These are phyloP conservation scores for Silvanus unidentatus DNA, from an alignment of 2,888 invertebrate species.

Conservation along the genomic window DNA sequence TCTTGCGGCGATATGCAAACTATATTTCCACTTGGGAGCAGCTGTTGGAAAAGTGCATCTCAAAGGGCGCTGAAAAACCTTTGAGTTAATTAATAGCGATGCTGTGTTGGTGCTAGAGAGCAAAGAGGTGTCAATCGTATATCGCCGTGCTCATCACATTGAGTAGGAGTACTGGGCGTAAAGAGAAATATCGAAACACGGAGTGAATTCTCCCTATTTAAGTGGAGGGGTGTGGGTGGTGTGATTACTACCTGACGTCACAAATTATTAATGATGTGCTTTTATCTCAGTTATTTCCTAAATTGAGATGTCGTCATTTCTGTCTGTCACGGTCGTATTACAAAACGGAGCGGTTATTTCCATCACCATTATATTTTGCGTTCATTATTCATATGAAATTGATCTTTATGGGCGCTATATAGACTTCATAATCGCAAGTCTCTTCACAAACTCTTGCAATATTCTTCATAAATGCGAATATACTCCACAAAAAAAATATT, in stretches of 20 bases:
- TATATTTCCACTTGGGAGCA: too few relatives aligned
- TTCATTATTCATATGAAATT: constrained; percentile 34
- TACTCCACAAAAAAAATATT: too few relatives aligned
- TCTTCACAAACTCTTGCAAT: too few relatives aligned
- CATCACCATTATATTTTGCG: constrained; percentile 34
- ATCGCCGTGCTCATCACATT: neutral
- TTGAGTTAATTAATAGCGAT: too few relatives aligned
- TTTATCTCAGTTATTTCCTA: constrained; percentile 34
- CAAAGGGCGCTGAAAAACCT: too few relatives aligned
- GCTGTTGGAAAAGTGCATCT: too few relatives aligned
- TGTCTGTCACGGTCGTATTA: constrained; percentile 31
- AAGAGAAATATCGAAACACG: neutral
- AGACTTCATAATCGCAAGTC: too few relatives aligned
- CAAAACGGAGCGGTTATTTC: constrained; percentile 33
- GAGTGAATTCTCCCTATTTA: too few relatives aligned
- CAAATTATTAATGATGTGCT: constrained; percentile 33
- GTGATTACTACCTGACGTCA: constrained; percentile 27
- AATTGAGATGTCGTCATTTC: constrained; percentile 37
- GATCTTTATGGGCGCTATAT: constrained; percentile 23
- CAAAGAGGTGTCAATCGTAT: neutral
- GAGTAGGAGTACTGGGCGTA: neutral
- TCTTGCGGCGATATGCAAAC: too few relatives aligned
- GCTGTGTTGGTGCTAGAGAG: too few relatives aligned
- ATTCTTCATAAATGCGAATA: too few relatives aligned
- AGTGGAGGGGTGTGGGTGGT: too few relatives aligned